Conservation (phyloP, 2,113 vertebrate species). For the Indri indri region DNA sequence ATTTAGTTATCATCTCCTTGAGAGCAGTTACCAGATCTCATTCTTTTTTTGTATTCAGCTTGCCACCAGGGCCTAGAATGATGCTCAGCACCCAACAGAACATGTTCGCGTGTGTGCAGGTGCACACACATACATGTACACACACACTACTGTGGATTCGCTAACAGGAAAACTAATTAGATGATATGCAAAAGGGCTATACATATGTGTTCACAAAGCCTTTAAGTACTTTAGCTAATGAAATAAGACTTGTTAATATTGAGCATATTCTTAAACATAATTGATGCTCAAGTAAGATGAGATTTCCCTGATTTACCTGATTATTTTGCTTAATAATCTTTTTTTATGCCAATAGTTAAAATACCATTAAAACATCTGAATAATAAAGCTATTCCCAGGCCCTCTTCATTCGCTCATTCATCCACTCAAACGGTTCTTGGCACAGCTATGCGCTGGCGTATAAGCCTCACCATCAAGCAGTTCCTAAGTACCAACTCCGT, state of each 20-base stretch:
- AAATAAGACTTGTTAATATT: constrained; percentile 42
- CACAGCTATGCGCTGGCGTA: background rate
- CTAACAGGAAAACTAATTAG: constrained; percentile 22
- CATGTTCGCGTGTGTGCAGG: too few species aligned
- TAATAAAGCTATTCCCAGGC: constrained; percentile 15
- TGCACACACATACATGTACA: background rate
- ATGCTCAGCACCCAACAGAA: constrained; percentile 17
- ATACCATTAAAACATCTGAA: background rate
- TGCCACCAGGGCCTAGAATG: background rate
- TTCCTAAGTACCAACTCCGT: background rate
- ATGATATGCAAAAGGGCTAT: background rate
- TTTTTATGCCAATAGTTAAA: constrained; percentile 40
- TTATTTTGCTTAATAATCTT: constrained; percentile 25
- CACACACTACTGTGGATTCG: background rate
- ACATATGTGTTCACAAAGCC: background rate
- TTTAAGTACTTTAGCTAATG: constrained; percentile 36
- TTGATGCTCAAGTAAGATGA: constrained; percentile 20
- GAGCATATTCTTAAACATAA: constrained; percentile 31
- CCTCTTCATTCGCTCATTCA: background rate
- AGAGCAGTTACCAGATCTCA: constrained; percentile 13
- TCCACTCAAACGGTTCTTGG: background rate
- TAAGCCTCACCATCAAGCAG: background rate
- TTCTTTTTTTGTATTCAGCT: background rate
- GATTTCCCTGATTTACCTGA: constrained; percentile 27
- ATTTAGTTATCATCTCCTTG: constrained; percentile 48